Percentiles rank a stretch among this genome's conserved stretches.
phyloP scores from a whole-genome alignment of 92 coral and sea anemone genomes.

The Ricordea florida region DNA sequence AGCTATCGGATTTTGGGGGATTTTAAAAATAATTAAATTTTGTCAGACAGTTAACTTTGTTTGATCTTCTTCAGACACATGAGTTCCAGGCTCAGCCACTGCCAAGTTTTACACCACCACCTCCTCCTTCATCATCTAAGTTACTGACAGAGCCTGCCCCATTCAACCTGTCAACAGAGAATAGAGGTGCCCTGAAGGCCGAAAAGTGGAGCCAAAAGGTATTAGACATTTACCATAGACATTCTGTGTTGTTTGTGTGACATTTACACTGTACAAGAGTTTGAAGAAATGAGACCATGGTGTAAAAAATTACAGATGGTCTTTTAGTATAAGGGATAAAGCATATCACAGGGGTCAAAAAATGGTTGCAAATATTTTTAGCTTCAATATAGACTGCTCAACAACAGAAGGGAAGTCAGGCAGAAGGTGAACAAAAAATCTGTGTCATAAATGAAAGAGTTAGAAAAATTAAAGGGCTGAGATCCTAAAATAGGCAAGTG shows the following conservation, averaged over 20 bases:
- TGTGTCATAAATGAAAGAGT: no score
- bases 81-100: conserved; percentile 94
- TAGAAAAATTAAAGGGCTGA: no score
- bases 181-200: conserved; percentile 92
- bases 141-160: conserved; percentile 75
- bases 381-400: no score
- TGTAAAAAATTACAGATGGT: no score
- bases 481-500: no score
- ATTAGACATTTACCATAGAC: neutral
- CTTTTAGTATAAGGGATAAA: no score
- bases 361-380: no score
- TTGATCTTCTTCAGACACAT: conserved; percentile 49
- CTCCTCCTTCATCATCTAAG: conserved; percentile 61
- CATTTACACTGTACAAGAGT: neutral
- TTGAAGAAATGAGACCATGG: no score
- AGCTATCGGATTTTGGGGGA: neutral
- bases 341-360: no score
- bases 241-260: neutral
- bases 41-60: neutral
- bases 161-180: conserved; percentile 82
- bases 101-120: conserved; percentile 83
- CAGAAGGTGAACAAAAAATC: no score
- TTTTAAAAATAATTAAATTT: no score
- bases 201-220: conserved; percentile 97
- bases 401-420: no score